A percentile compares a stretch with the other conserved stretches of the same genome.
phyloP scores from a whole-genome alignment of 2,797 vertebrate species.

The Mastacembelus armatus region DNA sequence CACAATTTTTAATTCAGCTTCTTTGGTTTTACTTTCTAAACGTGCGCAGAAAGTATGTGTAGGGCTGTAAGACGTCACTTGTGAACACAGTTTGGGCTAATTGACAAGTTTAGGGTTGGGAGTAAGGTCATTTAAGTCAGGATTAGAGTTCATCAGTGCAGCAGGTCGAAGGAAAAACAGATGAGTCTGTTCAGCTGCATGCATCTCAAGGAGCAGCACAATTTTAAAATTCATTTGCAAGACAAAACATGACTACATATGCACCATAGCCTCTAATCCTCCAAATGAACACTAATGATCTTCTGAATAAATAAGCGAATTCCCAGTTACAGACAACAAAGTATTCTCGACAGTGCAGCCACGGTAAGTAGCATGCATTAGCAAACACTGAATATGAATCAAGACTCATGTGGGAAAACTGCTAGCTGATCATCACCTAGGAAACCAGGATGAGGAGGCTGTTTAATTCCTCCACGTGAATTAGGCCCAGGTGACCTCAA shows the following conservation, averaged over 20 bases:
- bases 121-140: background rate
- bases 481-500: conserved; percentile 65
- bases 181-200: background rate
- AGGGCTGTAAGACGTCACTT: background rate
- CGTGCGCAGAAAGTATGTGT: background rate
- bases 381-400: conserved; percentile 54
- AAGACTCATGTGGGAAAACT: conserved; percentile 44
- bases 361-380: conserved; percentile 35
- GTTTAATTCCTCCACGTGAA: conserved; percentile 58
- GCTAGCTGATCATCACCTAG: conserved; percentile 67
- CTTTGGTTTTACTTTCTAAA: background rate
- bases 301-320: conserved; percentile 24
- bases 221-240: conserved; percentile 7
- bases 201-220: background rate
- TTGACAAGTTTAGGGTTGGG: background rate
- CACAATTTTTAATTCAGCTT: too few relatives aligned
- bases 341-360: conserved; percentile 27
- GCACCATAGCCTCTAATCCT: conserved; percentile 8
- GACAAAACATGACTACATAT: conserved; percentile 16
- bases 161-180: background rate
- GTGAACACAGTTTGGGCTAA: background rate
- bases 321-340: conserved; percentile 40
- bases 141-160: background rate
- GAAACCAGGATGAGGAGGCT: conserved; percentile 69
- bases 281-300: conserved; percentile 46